Conservation (phyloP, 2,888 invertebrate species). For the Drosophila paranaensis region DNA sequence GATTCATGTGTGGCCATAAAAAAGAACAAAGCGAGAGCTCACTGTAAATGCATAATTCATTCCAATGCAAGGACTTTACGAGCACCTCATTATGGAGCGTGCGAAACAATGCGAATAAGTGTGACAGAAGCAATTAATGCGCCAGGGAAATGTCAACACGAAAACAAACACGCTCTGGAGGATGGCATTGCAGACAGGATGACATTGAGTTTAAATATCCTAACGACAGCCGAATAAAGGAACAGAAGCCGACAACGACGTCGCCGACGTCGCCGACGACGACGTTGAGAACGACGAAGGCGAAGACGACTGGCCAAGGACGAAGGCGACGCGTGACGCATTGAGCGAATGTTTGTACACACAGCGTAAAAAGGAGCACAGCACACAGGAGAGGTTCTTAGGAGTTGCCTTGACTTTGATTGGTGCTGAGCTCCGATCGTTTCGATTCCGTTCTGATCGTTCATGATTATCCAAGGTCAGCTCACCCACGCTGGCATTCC, state of each 20-base stretch:
- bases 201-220: slow-evolving; percentile 62
- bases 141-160: slow-evolving; percentile 69
- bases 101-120: slow-evolving; percentile 73
- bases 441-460: slow-evolving; percentile 2
- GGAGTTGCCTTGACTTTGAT: slow-evolving; percentile 65
- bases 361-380: slow-evolving; percentile 61
- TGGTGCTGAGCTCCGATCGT: slow-evolving; percentile 46
- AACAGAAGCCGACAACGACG: slow-evolving; percentile 58
- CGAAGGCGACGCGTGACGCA: slow-evolving; percentile 67
- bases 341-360: slow-evolving; percentile 76
- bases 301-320: slow-evolving; percentile 58
- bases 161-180: slow-evolving; percentile 32
- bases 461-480: slow-evolving; percentile 58
- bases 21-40: slow-evolving; percentile 21
- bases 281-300: slow-evolving; percentile 38
- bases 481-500: slow-evolving; percentile 53
- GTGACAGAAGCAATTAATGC: slow-evolving; percentile 76
- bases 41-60: slow-evolving; percentile 46
- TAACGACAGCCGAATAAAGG: slow-evolving; percentile 60
- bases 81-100: slow-evolving; percentile 64
- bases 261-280: slow-evolving; percentile 27
- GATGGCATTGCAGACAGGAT: slow-evolving; percentile 48
- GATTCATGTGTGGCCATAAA: slow-evolving; percentile 44
- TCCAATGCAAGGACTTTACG: slow-evolving; percentile 51
- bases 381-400: slow-evolving; percentile 34